Evolutionary conservation across 2,113 vertebrate species (phyloP).

Genomic region (Corythoichthys haematopterus): DNA sequence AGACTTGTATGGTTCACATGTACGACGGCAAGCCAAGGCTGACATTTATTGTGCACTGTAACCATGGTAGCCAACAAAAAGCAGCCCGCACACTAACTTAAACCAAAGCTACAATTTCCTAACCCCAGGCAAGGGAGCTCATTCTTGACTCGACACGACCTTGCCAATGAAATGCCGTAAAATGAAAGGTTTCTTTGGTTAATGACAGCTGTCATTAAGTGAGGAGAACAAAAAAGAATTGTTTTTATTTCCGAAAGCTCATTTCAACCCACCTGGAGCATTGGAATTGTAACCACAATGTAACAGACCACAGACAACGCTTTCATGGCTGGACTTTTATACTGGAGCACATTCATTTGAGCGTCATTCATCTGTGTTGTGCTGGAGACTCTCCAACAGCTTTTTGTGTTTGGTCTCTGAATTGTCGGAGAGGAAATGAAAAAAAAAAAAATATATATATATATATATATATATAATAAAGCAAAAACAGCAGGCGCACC

Average conservation of each 20-base stretch:
- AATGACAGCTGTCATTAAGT: not conserved
- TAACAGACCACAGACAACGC: not conserved
- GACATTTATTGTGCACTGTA: not conserved
- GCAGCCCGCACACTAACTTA: not conserved
- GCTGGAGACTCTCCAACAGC: not conserved
- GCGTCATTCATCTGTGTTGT: not conserved
- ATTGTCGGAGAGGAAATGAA: slow-evolving; percentile 1
- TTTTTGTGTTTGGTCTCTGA: not conserved
- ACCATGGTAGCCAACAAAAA: not conserved
- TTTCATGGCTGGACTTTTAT: not conserved
- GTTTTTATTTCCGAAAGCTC: not conserved
- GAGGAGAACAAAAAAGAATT: not conserved
- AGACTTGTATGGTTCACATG: not conserved
- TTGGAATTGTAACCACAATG: not conserved
- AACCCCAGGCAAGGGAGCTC: not conserved
- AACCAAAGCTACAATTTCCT: not conserved
- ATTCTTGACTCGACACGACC: not conserved
- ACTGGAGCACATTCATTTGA: not conserved
- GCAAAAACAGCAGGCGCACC: not conserved
- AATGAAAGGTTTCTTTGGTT: not conserved
- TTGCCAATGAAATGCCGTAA: not conserved
- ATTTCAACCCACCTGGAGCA: not conserved
- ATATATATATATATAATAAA: not conserved
- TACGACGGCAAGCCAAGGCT: not conserved
- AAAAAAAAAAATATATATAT: not conserved